Conservation (phyloP, 2,797 vertebrate genomes). For the Myotis pilosus region DNA sequence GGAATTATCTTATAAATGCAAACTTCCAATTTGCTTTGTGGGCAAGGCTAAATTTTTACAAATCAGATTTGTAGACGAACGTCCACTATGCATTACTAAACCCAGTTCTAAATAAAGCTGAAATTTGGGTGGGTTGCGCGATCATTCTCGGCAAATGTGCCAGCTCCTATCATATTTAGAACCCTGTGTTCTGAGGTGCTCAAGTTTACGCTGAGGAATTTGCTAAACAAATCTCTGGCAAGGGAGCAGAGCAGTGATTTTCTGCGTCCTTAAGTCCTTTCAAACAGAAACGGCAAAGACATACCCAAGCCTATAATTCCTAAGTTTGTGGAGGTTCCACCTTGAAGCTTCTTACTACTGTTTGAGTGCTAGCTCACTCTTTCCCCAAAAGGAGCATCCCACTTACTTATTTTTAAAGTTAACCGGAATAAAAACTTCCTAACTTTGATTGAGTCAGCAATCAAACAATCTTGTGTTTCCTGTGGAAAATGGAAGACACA, state of each 20-base stretch:
- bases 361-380: neutral
- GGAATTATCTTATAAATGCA: neutral
- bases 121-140: conserved; percentile 29
- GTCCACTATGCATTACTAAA: conserved; percentile 3
- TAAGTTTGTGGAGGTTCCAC: neutral
- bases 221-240: conserved; percentile 62
- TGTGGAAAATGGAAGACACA: neutral
- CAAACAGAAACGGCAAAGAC: neutral
- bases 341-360: neutral
- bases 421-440: neutral
- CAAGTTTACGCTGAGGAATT: conserved; percentile 55
- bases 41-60: neutral
- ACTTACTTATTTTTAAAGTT: neutral
- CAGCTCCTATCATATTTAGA: conserved; percentile 65
- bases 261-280: conserved; percentile 26
- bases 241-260: neutral
- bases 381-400: neutral
- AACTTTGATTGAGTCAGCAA: neutral
- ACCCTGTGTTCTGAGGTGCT: conserved; percentile 67
- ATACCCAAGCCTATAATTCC: neutral
- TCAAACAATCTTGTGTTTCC: neutral
- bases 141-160: neutral
- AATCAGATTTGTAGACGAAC: neutral
- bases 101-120: conserved; percentile 62
- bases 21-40: neutral